Evolutionary conservation across 2,888 invertebrate species (phyloP), one percentile per base, ranked within the genome.

Genomic region (Clusia tigrina): DNA sequence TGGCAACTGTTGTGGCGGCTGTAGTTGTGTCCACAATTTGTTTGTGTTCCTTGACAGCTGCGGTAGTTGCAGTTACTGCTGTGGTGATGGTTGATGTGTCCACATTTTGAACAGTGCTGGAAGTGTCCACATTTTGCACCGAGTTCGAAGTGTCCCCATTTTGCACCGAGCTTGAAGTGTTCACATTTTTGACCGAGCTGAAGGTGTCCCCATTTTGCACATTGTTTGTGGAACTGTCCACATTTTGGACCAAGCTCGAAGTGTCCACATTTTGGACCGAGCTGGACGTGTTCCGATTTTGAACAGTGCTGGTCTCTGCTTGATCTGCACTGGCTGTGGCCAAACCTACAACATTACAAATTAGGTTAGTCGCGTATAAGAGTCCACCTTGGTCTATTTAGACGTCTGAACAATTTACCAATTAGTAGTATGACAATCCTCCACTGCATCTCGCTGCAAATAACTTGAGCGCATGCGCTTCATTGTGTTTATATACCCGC

Each of bases 361-460:
- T 6, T 42, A 42, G 12, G 12, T 12, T 32, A 32, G 32, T 32
- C 12, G n/a, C n/a, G n/a, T n/a, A n/a, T 15, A 42, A 42, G 42
- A n/a, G n/a, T 15, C 3, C 3, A 42, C 9, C 9, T 3, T 42
- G 42, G 9, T 42, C 3, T 9, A 32, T 15, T 42, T n/a, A 17
- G 3, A 42, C 12, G 6, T 9, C 42, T n/a, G 42, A 42, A 17
- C 12, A 48, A 18, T 20, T 48, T 48, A 48, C 48, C 48, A 9
- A 48, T 20, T 20, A 48, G 18, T 9, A 48, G 48, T 5, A 22
- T 22, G 18, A 18, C 48, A 22, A 18, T 48, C 5, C 48, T 18
- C 48, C 48, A 48, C 48, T 48, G 48, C 48, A 48, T 48, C 48
- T 18, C 22, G 22, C 22, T 48, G 3, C 18, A 22, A 48, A 48